phyloP scores from a whole-genome alignment of 2,797 vertebrate genomes.

The Staurois parvus region DNA sequence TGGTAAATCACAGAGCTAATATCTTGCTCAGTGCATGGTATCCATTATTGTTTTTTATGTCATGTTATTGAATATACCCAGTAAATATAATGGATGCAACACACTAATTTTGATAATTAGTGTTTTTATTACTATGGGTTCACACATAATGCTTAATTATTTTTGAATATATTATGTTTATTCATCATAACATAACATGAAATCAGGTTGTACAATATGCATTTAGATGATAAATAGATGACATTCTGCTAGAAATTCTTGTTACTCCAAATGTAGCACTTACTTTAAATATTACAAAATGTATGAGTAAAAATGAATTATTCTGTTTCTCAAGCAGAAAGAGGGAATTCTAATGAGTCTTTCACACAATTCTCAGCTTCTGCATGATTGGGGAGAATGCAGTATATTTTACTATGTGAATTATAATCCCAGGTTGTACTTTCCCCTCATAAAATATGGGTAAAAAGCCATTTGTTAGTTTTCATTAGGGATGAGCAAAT shows the following conservation, averaged over 20 bases:
- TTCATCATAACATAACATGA: too few relatives aligned
- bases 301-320: slow-evolving; percentile 71
- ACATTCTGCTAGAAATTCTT: background rate
- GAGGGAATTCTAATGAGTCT: slow-evolving; percentile 48
- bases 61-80: too few relatives aligned
- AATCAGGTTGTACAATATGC: background rate
- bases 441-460: background rate
- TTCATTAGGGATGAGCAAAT: background rate
- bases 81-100: too few relatives aligned
- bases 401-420: background rate
- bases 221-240: background rate
- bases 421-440: background rate
- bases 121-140: too few relatives aligned
- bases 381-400: background rate
- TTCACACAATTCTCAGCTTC: background rate
- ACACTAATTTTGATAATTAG: too few relatives aligned
- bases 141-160: too few relatives aligned
- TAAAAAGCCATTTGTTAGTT: background rate
- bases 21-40: too few relatives aligned
- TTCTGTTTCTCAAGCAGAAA: slow-evolving; percentile 66
- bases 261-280: slow-evolving; percentile 60
- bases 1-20: too few relatives aligned
- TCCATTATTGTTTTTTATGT: too few relatives aligned
- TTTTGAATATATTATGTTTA: too few relatives aligned
- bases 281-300: slow-evolving; percentile 75